Evolutionary conservation across 1,140 invertebrate species (phyloP).

Genomic region (Pseudomyrmex dendroicus): DNA sequence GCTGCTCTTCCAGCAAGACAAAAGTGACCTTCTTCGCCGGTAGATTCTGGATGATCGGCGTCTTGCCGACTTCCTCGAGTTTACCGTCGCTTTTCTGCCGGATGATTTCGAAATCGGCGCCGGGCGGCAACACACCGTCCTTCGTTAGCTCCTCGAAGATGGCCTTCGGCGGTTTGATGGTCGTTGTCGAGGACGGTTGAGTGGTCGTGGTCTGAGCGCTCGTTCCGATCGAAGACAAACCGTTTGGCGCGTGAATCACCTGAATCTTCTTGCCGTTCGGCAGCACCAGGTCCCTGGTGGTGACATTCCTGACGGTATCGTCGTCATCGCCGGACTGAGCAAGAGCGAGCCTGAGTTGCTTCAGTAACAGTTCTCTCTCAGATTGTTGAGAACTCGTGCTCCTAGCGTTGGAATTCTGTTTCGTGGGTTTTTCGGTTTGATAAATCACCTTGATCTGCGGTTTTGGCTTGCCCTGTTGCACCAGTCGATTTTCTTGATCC

Average conservation of each 20-base stretch:
- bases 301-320: slow-evolving; percentile 87
- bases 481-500: slow-evolving; percentile 75
- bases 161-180: slow-evolving; percentile 85
- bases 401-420: slow-evolving; percentile 40
- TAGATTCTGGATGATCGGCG: slow-evolving; percentile 85
- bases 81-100: slow-evolving; percentile 90
- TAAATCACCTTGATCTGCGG: slow-evolving; percentile 82
- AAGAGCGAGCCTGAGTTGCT: slow-evolving; percentile 89
- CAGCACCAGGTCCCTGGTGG: slow-evolving; percentile 89
- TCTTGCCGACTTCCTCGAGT: slow-evolving; percentile 89
- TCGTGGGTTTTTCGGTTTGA: slow-evolving; percentile 78
- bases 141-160: slow-evolving; percentile 91
- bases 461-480: slow-evolving; percentile 75
- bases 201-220: slow-evolving; percentile 61
- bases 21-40: slow-evolving; percentile 93
- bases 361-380: slow-evolving; percentile 87
- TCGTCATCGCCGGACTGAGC: slow-evolving; percentile 88
- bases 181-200: slow-evolving; percentile 77
- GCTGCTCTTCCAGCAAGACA: slow-evolving; percentile 93
- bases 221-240: slow-evolving; percentile 69
- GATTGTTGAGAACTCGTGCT: slow-evolving; percentile 44
- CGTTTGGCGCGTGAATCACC: slow-evolving; percentile 85
- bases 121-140: slow-evolving; percentile 90
- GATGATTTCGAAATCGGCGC: slow-evolving; percentile 91
- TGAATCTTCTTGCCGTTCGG: slow-evolving; percentile 91